These are phyloP conservation scores for Pheosia gnoma DNA, from an alignment of 2,888 invertebrate species.

Conservation along the genomic window DNA sequence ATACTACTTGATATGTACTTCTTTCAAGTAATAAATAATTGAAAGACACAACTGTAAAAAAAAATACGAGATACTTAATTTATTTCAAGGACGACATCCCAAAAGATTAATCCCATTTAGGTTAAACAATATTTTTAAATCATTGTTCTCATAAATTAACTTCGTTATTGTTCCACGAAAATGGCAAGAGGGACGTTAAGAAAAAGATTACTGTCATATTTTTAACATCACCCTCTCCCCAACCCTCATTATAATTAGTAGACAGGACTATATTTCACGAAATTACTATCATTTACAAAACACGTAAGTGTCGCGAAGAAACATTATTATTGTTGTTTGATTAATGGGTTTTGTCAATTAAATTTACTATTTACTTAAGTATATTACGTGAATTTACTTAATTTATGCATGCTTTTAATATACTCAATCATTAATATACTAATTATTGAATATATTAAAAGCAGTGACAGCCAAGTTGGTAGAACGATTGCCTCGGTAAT, in stretches of 20 bases:
- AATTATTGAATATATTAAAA: no score
- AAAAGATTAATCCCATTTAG: no score
- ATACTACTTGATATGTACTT: no score
- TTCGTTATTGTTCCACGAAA: neutral
- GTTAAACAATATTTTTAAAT: neutral
- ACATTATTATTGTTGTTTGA: neutral
- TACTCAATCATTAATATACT: no score
- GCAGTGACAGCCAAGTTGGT: no score
- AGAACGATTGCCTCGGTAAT: no score
- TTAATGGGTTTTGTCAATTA: neutral
- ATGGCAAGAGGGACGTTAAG: constrained; percentile 24
- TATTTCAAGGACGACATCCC: no score
- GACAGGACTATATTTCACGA: constrained; percentile 27
- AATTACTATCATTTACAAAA: constrained; percentile 34
- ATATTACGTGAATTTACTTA: no score
- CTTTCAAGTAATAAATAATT: no score
- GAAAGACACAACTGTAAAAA: no score
- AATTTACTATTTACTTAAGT: neutral
- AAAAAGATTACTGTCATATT: constrained; percentile 55
- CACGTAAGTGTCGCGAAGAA: constrained; percentile 7
- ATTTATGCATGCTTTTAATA: no score
- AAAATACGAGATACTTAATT: no score
- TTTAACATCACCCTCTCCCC: constrained; percentile 35
- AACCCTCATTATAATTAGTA: constrained; percentile 44
- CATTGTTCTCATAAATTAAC: neutral